These are phyloP conservation scores for Cettia cetti DNA, from an alignment of 2,113 vertebrate genomes.

Conservation along the genomic window DNA sequence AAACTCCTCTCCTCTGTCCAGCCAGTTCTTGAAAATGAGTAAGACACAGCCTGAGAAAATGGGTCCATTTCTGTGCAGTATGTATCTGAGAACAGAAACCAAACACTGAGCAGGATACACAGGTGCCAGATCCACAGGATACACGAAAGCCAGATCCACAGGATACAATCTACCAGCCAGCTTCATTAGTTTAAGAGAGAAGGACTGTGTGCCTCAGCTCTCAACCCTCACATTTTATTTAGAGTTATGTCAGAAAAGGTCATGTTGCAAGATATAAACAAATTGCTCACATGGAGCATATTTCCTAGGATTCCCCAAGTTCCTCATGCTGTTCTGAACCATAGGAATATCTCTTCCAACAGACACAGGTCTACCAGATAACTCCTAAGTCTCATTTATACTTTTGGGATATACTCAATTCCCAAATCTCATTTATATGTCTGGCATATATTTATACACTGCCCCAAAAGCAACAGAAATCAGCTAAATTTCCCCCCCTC, in stretches of 20 bases:
- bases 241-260: background rate
- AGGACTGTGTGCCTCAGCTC: background rate
- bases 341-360: background rate
- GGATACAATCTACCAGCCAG: background rate
- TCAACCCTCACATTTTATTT: background rate
- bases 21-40: background rate
- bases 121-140: background rate
- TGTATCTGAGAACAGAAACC: background rate
- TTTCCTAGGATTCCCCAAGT: background rate
- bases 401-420: background rate
- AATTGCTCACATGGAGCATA: background rate
- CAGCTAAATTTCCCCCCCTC: background rate
- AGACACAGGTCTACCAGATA: background rate
- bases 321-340: background rate
- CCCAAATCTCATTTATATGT: background rate
- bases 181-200: background rate
- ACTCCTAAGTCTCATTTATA: background rate
- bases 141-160: background rate
- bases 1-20: background rate
- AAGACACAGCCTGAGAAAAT: background rate
- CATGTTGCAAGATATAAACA: constrained; percentile 4
- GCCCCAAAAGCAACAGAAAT: background rate
- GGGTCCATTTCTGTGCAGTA: background rate
- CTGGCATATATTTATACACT: background rate
- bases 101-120: background rate